Evolutionary conservation across 2,113 vertebrate species (phyloP), one percentile per base, ranked within the genome.

Genomic region (Buteo buteo): DNA sequence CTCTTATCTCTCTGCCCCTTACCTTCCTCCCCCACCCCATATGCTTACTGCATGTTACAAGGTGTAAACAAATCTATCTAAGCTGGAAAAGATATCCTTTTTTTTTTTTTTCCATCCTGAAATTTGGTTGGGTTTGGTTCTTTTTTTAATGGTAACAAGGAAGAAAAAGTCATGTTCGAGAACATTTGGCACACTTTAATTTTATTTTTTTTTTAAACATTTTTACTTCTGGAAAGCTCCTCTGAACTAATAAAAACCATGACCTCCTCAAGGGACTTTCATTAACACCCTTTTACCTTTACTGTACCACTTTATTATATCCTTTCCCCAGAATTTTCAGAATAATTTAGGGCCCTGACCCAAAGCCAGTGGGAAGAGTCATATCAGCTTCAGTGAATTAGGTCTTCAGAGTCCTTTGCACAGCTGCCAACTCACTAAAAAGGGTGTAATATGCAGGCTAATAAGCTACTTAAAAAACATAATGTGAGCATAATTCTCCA

Each of bases 381-480:
- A 1, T 90, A 91, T 96, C 94, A 91, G 82, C 87, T 90, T 64
- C 62, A 57, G 59, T 70, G 91, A 90, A 87, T 77, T 72, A 73
- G 62, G 45, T 82, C 93, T 49, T 89, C 22, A 14, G 84, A 86
- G 71, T 80, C 59, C 78, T 94, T 94, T 96, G 89, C 91, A 52
- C 74, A 88, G 89, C 85, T 91, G 93, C 93, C 95, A 97, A 74
- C 67, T 95, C 47, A 59, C 96, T 92, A 62, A 93, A 91, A 94
- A 90, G n/a, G 50, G 45, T 90, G 82, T 94, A 94, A 93, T 47
- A 94, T 76, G 52, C 58, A 83, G 83, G 66, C 70, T 94, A 97
- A 94, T 92, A 91, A 97, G 61, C 69, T 94, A 67, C 91, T 89
- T 95, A 72, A 71, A 93, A 96, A 97, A 69, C 73, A 58, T 70